phyloP scores from a whole-genome alignment of 64 coral and sea anemone species.

The Montipora cactus region DNA sequence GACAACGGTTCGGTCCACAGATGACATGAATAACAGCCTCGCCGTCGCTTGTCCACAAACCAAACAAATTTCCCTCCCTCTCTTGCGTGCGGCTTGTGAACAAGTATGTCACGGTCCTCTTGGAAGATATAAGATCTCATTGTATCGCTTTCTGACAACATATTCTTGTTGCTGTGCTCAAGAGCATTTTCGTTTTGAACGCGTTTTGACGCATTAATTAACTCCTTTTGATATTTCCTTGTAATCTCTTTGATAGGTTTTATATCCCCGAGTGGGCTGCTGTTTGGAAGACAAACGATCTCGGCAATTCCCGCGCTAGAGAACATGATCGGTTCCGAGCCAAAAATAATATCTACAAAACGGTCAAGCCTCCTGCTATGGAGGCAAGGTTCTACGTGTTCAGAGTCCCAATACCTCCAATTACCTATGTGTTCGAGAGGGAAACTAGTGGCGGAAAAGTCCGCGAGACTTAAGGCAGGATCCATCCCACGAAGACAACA shows the following conservation, averaged over 20 bases:
- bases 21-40: conserved; percentile 76
- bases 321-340: neutral
- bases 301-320: neutral
- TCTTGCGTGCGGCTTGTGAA: neutral
- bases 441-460: neutral
- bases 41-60: conserved; percentile 73
- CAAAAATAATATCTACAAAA: neutral
- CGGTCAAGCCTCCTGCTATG: neutral
- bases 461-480: neutral
- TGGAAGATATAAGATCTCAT: neutral
- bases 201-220: neutral
- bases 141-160: neutral
- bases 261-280: neutral
- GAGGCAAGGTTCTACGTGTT: neutral
- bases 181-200: neutral
- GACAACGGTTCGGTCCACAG: neutral
- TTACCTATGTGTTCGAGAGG: neutral
- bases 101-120: conserved; percentile 18
- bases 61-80: conserved; percentile 51
- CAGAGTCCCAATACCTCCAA: neutral
- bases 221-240: neutral
- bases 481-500: neutral
- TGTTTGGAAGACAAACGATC: neutral
- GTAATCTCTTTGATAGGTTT: neutral
- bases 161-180: neutral